Evolutionary conservation across 2,113 vertebrate genomes (phyloP).

Genomic region (Upupa epops): DNA sequence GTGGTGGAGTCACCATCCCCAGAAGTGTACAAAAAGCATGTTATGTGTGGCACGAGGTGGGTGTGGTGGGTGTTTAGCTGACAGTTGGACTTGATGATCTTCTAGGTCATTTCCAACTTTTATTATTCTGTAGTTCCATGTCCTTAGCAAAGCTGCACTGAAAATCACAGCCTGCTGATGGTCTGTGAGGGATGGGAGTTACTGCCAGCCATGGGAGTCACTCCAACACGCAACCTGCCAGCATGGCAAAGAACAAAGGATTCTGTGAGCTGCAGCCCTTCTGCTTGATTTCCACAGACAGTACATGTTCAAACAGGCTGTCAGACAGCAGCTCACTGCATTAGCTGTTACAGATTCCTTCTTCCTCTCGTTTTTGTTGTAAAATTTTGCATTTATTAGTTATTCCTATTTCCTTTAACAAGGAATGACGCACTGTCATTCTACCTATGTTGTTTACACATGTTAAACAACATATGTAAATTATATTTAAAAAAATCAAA

Average conservation of each 20-base stretch:
- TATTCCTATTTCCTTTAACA: neutral
- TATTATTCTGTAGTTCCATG: too few species aligned
- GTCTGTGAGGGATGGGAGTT: neutral
- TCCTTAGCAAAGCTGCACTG: rapidly evolving
- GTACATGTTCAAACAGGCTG: neutral
- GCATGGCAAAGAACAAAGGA: neutral
- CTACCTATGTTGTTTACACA: rapidly evolving
- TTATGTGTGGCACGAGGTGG: too few species aligned
- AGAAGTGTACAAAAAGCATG: too few species aligned
- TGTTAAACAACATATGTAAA: neutral
- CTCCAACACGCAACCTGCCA: rapidly evolving
- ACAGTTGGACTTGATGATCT: too few species aligned
- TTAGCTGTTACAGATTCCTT: neutral
- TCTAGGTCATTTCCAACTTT: too few species aligned
- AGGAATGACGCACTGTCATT: neutral
- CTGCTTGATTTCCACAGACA: neutral
- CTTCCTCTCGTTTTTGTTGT: neutral
- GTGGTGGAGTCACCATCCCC: too few species aligned
- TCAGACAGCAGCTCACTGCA: neutral
- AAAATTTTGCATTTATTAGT: neutral
- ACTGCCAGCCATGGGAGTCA: neutral
- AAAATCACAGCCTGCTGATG: neutral
- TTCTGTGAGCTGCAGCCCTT: neutral
- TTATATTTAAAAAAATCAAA: neutral
- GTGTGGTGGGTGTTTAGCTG: too few species aligned